A percentile compares a stretch with the other conserved stretches of the same genome.
phyloP scores from a whole-genome alignment of 2,888 invertebrate species.

The Melinaea menophilus region DNA sequence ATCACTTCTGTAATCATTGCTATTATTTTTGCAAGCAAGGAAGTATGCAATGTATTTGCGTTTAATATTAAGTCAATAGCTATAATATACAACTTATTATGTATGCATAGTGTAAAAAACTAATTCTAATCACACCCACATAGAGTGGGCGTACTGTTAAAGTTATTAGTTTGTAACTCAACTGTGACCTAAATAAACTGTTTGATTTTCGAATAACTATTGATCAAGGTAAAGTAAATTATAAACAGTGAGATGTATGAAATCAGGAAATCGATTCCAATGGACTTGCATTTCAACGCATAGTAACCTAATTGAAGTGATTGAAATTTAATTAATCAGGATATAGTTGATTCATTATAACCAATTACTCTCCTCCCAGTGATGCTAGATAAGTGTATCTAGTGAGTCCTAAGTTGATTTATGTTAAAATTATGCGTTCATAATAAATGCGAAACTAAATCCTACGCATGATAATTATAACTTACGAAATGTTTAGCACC shows the following conservation, averaged over 20 bases:
- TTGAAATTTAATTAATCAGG: background rate
- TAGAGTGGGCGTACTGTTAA: too few relatives aligned
- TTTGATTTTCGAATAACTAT: too few relatives aligned
- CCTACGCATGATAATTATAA: constrained; percentile 34
- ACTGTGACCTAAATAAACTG: too few relatives aligned
- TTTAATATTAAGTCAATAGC: constrained; percentile 1
- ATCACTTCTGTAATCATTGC: constrained; percentile 49
- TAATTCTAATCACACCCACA: too few relatives aligned
- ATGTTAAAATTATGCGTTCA: constrained; percentile 28
- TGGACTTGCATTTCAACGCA: too few relatives aligned
- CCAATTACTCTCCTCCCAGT: background rate
- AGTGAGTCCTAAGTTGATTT: constrained; percentile 28
- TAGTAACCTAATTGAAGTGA: background rate
- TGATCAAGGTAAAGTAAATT: too few relatives aligned
- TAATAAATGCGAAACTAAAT: constrained; percentile 30
- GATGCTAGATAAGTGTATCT: background rate
- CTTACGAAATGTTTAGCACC: constrained; percentile 35
- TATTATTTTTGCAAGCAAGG: constrained; percentile 38
- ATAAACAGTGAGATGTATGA: too few relatives aligned
- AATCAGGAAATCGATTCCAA: too few relatives aligned
- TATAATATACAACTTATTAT: background rate
- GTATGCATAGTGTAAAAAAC: too few relatives aligned
- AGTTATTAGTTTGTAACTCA: too few relatives aligned
- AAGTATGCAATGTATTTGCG: constrained; percentile 20
- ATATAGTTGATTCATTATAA: background rate